Percentiles rank a stretch among this genome's conserved stretches.
These are phyloP conservation scores for Ivindomyrus marchei DNA, from an alignment of 2,113 vertebrate genomes.

Conservation along the genomic window DNA sequence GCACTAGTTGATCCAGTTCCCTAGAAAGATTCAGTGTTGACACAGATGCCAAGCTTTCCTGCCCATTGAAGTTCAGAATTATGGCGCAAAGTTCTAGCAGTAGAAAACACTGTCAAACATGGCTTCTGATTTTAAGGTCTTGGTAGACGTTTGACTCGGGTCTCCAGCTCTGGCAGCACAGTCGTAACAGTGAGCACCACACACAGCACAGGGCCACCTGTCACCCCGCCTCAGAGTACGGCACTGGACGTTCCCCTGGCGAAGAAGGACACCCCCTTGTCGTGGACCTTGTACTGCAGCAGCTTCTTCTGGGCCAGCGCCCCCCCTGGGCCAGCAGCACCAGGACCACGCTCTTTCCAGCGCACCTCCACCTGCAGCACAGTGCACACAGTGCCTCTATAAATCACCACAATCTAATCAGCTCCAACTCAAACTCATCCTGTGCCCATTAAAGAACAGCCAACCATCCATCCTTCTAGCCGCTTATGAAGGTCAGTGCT, in stretches of 20 bases:
- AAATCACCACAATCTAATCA: neutral
- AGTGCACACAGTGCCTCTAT: neutral
- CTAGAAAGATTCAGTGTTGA: neutral
- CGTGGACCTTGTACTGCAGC: conserved; percentile 90
- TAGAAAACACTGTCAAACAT: neutral
- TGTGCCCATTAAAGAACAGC: neutral
- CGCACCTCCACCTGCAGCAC: conserved; percentile 72
- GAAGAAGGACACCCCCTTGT: conserved; percentile 82
- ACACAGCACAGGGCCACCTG: neutral
- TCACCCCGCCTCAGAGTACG: conserved; percentile 61
- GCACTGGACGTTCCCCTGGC: conserved; percentile 79
- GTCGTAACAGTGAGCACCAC: neutral
- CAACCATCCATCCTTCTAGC: neutral
- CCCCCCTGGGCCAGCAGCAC: neutral
- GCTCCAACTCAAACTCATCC: neutral
- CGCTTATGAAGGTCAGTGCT: neutral
- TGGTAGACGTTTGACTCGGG: neutral
- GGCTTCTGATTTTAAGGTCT: neutral
- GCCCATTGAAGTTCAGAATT: neutral
- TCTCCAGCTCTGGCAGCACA: neutral
- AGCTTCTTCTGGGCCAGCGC: conserved; percentile 46
- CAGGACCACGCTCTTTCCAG: conserved; percentile 45
- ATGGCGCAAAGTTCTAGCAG: neutral
- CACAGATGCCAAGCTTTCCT: neutral
- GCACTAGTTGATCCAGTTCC: neutral